Percentiles rank a stretch among this genome's conserved stretches.
Evolutionary conservation across 1,140 invertebrate genomes (phyloP).

Genomic region (Leptopilina boulardi): DNA sequence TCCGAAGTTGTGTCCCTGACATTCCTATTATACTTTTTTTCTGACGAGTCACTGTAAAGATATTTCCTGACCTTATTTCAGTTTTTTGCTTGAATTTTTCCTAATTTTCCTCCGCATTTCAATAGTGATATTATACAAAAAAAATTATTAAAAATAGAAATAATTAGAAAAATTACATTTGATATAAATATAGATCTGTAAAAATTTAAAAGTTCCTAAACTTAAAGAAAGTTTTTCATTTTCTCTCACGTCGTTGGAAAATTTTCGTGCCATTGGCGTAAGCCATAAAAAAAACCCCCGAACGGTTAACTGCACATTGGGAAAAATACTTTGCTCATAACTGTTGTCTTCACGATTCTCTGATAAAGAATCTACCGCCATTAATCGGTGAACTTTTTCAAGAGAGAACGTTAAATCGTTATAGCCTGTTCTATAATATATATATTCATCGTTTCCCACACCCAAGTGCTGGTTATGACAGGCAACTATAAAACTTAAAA

Average conservation of each 20-base stretch:
- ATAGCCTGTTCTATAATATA: neutral
- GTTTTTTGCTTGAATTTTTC: neutral
- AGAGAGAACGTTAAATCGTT: slow-evolving; percentile 4
- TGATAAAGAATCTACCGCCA: slow-evolving; percentile 6
- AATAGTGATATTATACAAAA: no score
- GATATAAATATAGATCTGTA: no score
- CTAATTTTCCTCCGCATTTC: neutral
- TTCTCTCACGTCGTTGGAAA: neutral
- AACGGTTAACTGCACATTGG: neutral
- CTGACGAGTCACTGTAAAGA: neutral
- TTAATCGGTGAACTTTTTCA: neutral
- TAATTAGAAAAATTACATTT: no score
- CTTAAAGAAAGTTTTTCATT: no score
- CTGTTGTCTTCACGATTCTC: neutral
- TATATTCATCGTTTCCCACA: neutral
- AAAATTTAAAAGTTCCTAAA: no score
- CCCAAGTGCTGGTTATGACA: slow-evolving; percentile 9
- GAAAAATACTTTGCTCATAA: neutral
- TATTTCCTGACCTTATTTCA: neutral
- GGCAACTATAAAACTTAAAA: slow-evolving; percentile 8
- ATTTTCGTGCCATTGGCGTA: neutral
- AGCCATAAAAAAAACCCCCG: no score
- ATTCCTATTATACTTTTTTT: slow-evolving; percentile 57
- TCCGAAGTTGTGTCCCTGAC: slow-evolving; percentile 55
- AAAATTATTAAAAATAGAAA: no score